A percentile compares a stretch with the other conserved stretches of the same genome.
Conservation (phyloP, 2,888 invertebrate genomes). For the Cantharis rustica region DNA sequence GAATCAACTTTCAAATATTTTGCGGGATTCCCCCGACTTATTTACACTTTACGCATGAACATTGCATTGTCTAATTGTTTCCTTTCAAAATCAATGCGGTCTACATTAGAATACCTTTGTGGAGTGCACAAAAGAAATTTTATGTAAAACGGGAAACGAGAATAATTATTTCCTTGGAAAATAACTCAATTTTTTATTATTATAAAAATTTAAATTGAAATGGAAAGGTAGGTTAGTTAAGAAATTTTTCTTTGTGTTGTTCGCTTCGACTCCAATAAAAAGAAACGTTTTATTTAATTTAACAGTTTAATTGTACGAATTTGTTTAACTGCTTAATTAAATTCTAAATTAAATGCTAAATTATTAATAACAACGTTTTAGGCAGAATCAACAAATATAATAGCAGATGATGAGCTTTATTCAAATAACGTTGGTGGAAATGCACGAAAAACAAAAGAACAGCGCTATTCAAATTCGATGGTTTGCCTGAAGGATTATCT, state of each 20-base stretch:
- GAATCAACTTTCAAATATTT: not conserved
- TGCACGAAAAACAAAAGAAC: not conserved
- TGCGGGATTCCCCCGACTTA: not conserved
- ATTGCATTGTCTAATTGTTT: not conserved
- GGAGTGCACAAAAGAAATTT: constrained; percentile 1
- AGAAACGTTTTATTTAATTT: not conserved
- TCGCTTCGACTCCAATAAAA: not conserved
- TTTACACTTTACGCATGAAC: no score
- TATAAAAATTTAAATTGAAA: not conserved
- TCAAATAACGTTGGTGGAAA: not conserved
- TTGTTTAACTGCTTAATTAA: not conserved
- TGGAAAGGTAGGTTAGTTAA: not conserved
- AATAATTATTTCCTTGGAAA: constrained; percentile 5
- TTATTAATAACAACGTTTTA: not conserved
- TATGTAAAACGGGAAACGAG: not conserved
- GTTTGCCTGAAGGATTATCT: not conserved
- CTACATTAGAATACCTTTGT: not conserved
- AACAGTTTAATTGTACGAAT: not conserved
- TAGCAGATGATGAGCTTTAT: not conserved
- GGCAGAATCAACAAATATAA: not conserved
- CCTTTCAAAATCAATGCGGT: not conserved
- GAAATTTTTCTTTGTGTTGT: not conserved
- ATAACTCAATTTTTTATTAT: constrained; percentile 1
- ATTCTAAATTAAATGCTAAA: not conserved
- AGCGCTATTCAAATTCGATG: not conserved